phyloP scores from a whole-genome alignment of 2,888 invertebrate genomes.

The Helleia helle region DNA sequence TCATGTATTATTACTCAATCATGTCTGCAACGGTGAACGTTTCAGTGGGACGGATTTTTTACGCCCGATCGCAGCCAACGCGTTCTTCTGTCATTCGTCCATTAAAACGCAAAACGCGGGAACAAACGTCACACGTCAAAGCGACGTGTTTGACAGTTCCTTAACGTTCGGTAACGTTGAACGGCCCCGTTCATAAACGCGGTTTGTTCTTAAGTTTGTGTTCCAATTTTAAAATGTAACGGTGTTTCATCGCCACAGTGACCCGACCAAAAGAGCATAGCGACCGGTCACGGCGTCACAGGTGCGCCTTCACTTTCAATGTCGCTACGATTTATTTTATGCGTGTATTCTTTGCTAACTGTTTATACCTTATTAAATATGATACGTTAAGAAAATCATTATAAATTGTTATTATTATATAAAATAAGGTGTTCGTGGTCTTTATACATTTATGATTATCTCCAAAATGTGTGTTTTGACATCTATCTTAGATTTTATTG shows the following conservation, averaged over 20 bases:
- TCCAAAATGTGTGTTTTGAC: too few relatives aligned
- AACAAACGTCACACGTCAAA: slow-evolving; percentile 8
- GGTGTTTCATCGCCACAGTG: slow-evolving; percentile 45
- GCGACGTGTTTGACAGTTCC: slow-evolving; percentile 6
- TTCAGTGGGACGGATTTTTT: slow-evolving; percentile 41
- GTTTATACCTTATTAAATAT: slow-evolving; percentile 4
- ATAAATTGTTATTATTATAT: too few relatives aligned
- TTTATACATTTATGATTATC: too few relatives aligned
- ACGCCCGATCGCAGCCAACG: slow-evolving; percentile 23
- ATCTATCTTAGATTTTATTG: too few relatives aligned
- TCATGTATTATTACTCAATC: slow-evolving; percentile 69
- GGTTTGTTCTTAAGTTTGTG: slow-evolving; percentile 16
- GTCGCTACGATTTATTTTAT: slow-evolving; percentile 43
- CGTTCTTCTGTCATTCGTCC: slow-evolving; percentile 53
- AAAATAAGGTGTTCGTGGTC: too few relatives aligned
- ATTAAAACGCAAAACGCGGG: slow-evolving; percentile 18
- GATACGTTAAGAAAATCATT: neutral
- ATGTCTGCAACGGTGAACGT: slow-evolving; percentile 51
- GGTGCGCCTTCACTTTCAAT: slow-evolving; percentile 66
- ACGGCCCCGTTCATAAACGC: neutral
- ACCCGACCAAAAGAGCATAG: slow-evolving; percentile 46
- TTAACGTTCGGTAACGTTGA: neutral
- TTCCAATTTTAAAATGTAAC: slow-evolving; percentile 36
- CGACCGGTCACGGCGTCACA: slow-evolving; percentile 56
- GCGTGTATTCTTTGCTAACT: slow-evolving; percentile 19